Evolutionary conservation across 2,113 vertebrate species (phyloP), one percentile per base, ranked within the genome.

Genomic region (Scopus umbretta): DNA sequence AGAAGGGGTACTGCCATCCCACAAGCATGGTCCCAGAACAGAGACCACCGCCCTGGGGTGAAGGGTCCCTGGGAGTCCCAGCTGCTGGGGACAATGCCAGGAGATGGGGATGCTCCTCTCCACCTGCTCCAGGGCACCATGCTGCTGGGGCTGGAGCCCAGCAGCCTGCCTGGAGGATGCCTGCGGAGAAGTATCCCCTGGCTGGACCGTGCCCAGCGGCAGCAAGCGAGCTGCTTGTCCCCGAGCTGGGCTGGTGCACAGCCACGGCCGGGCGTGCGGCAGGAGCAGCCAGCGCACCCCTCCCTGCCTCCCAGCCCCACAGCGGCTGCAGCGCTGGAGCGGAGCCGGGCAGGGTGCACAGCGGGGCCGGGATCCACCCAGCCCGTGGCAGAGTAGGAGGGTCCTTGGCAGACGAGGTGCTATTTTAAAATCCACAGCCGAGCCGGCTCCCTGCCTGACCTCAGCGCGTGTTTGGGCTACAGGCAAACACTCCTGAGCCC

Each of bases 361-460:
- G 90, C 19, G 1, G 74, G 78, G 61, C 72, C 2, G 3, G 89
- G 92, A 92, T 94, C 84, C 89, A 81, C 92, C 94, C 93, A 52
- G 74, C 89, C 75, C 9, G 19, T 75, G 76, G 63, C 42, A 52
- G 45, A 90, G 83, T 59, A 97, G 96, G 88, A 94, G 91, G 91
- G 94, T 96, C 96, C 92, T 90, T 94, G 92, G 93, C 92, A 95
- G 45, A 42, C 0, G 2, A 88, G 36, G 36, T 38, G 52, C 79
- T 86, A 1, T 82, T 95, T 94, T 94, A 85, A 94, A 80, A 96
- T 43, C 81, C 70, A 45, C 70, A 91, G 74, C 87, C 2, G 19
- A 82, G 85, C 40, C 47, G 18, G 93, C 90, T 95, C 80, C 50
- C 30, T 88, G 87, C 94, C 87, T 7, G 0, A 85, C 90, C 90